These are phyloP conservation scores for Slavum lentiscoides DNA, from an alignment of 2,888 invertebrate species.

Conservation along the genomic window DNA sequence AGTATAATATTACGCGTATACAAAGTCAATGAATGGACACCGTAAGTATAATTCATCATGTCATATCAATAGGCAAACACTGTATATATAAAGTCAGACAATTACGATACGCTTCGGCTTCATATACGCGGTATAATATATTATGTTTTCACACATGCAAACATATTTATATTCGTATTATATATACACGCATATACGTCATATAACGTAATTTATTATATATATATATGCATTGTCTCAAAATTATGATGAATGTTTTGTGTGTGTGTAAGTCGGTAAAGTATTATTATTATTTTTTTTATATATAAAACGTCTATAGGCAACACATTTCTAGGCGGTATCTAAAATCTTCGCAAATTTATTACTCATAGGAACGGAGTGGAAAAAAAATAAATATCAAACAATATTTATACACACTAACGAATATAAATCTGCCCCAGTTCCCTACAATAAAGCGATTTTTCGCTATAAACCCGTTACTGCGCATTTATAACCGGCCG, in stretches of 20 bases:
- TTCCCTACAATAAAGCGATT: neutral
- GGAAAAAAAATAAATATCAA: neutral
- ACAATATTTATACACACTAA: neutral
- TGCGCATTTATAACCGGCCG: no score
- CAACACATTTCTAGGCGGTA: neutral
- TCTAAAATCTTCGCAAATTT: neutral
- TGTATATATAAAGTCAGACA: neutral
- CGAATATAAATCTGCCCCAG: neutral
- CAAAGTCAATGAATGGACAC: neutral
- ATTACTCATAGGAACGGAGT: neutral
- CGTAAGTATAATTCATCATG: slow-evolving; percentile 4
- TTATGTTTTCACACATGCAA: neutral
- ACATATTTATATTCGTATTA: neutral
- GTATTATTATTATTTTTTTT: no score
- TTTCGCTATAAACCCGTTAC: neutral
- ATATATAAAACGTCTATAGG: neutral
- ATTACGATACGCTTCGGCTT: neutral
- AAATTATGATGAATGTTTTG: neutral
- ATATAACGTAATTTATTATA: neutral
- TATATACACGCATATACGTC: neutral
- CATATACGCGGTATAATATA: neutral
- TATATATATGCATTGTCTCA: neutral
- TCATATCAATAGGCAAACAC: slow-evolving; percentile 7
- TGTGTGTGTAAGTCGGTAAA: no score
- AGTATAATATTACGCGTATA: neutral